A percentile compares a stretch with the other conserved stretches of the same genome.
Conservation (phyloP, 1,140 invertebrate species). For the Meteorus sp. region DNA sequence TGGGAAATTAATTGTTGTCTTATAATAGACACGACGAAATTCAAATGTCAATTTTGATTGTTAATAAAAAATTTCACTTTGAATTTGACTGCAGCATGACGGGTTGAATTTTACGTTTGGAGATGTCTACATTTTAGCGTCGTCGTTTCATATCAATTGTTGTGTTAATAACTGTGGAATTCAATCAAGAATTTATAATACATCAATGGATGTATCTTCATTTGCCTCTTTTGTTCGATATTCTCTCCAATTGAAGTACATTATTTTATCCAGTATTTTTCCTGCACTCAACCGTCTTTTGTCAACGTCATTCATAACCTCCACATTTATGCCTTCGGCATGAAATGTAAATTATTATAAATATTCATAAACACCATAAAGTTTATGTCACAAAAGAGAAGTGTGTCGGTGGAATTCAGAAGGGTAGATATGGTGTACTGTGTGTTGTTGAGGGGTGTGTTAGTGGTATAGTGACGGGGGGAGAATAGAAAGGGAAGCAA, state of each 20-base stretch:
- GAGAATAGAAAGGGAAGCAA: background rate
- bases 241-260: background rate
- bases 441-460: too few relatives aligned
- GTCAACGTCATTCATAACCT: conserved; percentile 12
- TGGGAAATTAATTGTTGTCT: too few relatives aligned
- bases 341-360: conserved; percentile 56
- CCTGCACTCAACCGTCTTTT: background rate
- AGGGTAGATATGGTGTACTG: too few relatives aligned
- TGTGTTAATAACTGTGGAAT: too few relatives aligned
- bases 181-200: too few relatives aligned
- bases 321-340: conserved; percentile 30
- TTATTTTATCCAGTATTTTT: background rate
- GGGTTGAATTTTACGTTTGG: too few relatives aligned
- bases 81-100: too few relatives aligned
- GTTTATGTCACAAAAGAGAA: conserved; percentile 46
- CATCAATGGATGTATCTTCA: too few relatives aligned
- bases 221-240: background rate
- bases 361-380: conserved; percentile 56
- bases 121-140: too few relatives aligned
- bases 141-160: background rate
- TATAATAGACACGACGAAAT: too few relatives aligned
- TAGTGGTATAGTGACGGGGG: background rate
- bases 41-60: too few relatives aligned
- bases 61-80: too few relatives aligned
- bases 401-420: conserved; percentile 16